Evolutionary conservation across 1,140 invertebrate genomes (phyloP).

Genomic region (Phenacoccus solenopsis): DNA sequence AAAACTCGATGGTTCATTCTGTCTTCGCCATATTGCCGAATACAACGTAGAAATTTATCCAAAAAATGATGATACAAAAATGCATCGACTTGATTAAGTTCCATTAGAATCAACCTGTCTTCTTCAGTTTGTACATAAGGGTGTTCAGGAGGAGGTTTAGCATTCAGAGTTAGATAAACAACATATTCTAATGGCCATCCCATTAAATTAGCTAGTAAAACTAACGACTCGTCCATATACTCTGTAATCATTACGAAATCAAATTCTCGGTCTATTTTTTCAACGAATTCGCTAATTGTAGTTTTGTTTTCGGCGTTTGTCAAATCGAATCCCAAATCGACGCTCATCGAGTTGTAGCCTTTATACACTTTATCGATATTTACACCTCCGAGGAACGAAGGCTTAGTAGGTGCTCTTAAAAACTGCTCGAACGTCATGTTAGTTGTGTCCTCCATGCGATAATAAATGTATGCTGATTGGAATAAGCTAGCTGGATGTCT

Average conservation of each 20-base stretch:
- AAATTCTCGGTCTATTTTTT: conserved; percentile 34
- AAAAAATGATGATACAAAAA: conserved; percentile 33
- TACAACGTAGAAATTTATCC: neutral
- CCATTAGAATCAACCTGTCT: conserved; percentile 22
- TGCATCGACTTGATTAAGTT: conserved; percentile 30
- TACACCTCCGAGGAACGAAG: neutral
- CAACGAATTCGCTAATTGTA: conserved; percentile 26
- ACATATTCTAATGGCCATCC: conserved; percentile 37
- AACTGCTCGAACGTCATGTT: conserved; percentile 13
- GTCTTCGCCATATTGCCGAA: neutral
- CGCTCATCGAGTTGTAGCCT: conserved; percentile 35
- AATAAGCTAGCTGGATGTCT: no score
- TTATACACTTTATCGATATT: neutral
- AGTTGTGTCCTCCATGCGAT: conserved; percentile 22
- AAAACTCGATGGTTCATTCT: no score
- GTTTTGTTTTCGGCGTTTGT: conserved; percentile 25
- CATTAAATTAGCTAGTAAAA: conserved; percentile 37
- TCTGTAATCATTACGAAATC: conserved; percentile 41
- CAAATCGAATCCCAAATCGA: conserved; percentile 34
- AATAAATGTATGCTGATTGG: conserved; percentile 20
- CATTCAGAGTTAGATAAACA: conserved; percentile 33
- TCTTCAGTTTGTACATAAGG: conserved; percentile 18
- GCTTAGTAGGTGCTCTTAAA: neutral
- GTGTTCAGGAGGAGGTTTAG: conserved; percentile 21
- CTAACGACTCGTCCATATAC: conserved; percentile 40